Percentiles rank a stretch among this genome's conserved stretches.
Evolutionary conservation across 2,797 vertebrate genomes (phyloP).

Genomic region (Rhinogobio ventralis): DNA sequence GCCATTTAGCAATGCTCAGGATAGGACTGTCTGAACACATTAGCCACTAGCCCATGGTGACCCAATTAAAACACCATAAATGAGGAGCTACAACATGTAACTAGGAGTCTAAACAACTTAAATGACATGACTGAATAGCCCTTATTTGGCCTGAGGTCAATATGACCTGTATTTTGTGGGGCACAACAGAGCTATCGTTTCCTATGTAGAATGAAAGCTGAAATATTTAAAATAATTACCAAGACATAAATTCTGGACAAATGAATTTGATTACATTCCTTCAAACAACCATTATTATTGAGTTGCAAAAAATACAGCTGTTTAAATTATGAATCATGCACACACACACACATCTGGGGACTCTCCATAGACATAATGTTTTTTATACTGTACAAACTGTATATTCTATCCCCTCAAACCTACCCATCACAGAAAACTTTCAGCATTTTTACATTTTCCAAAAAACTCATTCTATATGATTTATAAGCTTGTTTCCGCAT

Average conservation of each 20-base stretch:
- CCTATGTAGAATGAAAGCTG: not conserved
- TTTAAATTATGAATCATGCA: not conserved
- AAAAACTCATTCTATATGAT: too few relatives aligned
- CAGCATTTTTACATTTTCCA: too few relatives aligned
- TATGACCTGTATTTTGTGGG: constrained; percentile 1
- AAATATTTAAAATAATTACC: constrained; percentile 18
- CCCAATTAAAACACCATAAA: constrained; percentile 62
- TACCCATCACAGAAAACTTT: too few relatives aligned
- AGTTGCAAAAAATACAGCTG: not conserved
- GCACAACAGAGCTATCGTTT: not conserved
- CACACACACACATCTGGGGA: too few relatives aligned
- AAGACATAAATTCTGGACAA: not conserved
- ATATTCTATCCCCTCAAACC: too few relatives aligned
- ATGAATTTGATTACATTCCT: not conserved
- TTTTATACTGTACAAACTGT: too few relatives aligned
- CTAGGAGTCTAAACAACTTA: constrained; percentile 42
- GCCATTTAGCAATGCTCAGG: constrained; percentile 47
- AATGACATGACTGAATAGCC: constrained; percentile 3
- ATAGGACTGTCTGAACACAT: constrained; percentile 64
- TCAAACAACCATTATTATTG: not conserved
- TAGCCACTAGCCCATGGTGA: constrained; percentile 53
- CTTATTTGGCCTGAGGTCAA: constrained; percentile 16
- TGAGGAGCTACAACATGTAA: constrained; percentile 17
- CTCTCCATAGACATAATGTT: too few relatives aligned
- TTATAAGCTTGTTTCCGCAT: too few relatives aligned